phyloP scores from a whole-genome alignment of 2,888 invertebrate genomes.

The Aspidapion aeneum region DNA sequence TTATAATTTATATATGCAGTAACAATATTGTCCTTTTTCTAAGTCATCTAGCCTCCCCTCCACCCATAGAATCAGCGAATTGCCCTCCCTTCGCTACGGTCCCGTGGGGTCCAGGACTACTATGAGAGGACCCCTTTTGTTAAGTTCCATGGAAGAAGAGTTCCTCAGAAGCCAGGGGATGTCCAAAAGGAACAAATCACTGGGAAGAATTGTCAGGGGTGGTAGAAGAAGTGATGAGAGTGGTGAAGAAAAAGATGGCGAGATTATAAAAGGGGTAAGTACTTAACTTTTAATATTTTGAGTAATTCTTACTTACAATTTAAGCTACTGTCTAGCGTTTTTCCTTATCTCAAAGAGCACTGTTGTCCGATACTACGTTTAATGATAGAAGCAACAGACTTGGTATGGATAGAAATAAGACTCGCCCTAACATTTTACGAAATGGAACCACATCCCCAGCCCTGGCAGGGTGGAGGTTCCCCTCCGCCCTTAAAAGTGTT shows the following conservation, averaged over 20 bases:
- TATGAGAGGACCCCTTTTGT: slow-evolving; percentile 35
- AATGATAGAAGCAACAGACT: too few relatives aligned
- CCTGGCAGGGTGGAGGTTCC: too few relatives aligned
- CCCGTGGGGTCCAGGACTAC: slow-evolving; percentile 35
- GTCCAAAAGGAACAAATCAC: slow-evolving; percentile 7
- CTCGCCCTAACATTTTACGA: too few relatives aligned
- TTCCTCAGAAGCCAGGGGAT: neutral
- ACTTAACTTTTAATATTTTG: neutral
- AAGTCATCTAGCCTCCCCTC: slow-evolving; percentile 5
- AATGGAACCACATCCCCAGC: too few relatives aligned
- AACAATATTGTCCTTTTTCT: too few relatives aligned
- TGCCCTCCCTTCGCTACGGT: slow-evolving; percentile 42
- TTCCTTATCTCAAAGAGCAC: too few relatives aligned
- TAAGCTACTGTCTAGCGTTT: too few relatives aligned
- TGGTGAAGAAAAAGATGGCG: neutral
- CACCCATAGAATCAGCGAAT: slow-evolving; percentile 35
- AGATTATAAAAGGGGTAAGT: neutral
- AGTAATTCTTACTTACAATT: too few relatives aligned
- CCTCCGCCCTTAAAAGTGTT: too few relatives aligned
- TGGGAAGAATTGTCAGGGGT: neutral
- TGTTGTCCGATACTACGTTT: too few relatives aligned
- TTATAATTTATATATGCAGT: too few relatives aligned
- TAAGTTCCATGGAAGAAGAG: slow-evolving; percentile 11
- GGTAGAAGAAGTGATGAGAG: neutral
- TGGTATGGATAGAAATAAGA: too few relatives aligned